phyloP scores from a whole-genome alignment of 2,888 invertebrate genomes.

The Piscicola geometra region DNA sequence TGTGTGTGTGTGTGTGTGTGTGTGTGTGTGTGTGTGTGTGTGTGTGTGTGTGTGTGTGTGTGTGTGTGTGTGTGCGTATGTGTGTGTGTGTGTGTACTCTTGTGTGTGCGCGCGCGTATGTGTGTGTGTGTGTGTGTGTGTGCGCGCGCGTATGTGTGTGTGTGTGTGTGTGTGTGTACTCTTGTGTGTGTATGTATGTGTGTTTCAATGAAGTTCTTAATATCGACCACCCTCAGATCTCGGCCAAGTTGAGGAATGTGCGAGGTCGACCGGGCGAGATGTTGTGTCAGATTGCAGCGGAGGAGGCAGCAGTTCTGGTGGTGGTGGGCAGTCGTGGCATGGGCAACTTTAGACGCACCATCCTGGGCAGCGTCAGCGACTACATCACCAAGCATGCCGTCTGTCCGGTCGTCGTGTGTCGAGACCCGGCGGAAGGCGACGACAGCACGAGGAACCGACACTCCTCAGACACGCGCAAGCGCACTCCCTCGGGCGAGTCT shows the following conservation, averaged over 20 bases:
- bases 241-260: conserved; percentile 35
- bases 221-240: conserved; percentile 20
- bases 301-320: conserved; percentile 31
- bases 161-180: no score
- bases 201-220: background rate
- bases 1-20: no score
- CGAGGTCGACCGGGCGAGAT: conserved; percentile 36
- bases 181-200: no score
- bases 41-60: no score
- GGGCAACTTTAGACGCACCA: conserved; percentile 29
- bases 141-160: no score
- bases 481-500: conserved; percentile 2
- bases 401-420: conserved; percentile 36
- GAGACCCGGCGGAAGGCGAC: conserved; percentile 13
- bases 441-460: conserved; percentile 30
- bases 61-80: no score
- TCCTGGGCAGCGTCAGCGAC: conserved; percentile 35
- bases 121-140: no score
- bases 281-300: conserved; percentile 36
- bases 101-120: no score
- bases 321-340: conserved; percentile 32
- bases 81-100: no score
- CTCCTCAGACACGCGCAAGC: conserved; percentile 32
- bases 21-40: no score
- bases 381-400: conserved; percentile 31